A percentile compares a stretch with the other conserved stretches of the same genome.
These are phyloP conservation scores for Tragelaphus buxtoni DNA, from an alignment of 2,113 vertebrate species.

Conservation along the genomic window DNA sequence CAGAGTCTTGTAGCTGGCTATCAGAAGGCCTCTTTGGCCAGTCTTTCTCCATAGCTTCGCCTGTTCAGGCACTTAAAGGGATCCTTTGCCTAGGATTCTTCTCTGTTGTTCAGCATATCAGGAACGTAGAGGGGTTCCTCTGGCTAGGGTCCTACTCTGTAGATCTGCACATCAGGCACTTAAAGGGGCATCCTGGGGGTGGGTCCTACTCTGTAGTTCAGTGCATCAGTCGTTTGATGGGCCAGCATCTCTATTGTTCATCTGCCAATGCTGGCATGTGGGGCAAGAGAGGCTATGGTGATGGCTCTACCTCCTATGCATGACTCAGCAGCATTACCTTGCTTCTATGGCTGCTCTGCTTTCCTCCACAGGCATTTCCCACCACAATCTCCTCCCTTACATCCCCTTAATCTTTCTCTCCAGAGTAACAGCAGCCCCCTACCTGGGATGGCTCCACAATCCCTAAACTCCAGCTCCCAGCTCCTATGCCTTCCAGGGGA, in stretches of 20 bases:
- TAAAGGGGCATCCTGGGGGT: neutral
- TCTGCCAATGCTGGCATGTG: neutral
- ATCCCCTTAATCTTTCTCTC: rapidly evolving
- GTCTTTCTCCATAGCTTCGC: neutral
- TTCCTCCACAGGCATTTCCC: neutral
- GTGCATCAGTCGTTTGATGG: neutral
- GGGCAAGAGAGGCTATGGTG: neutral
- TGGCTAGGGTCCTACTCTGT: neutral
- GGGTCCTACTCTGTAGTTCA: neutral
- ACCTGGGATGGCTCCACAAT: neutral
- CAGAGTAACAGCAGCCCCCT: neutral
- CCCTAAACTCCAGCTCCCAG: neutral
- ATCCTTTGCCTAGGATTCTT: neutral
- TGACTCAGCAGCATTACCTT: neutral
- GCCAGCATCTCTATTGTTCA: neutral
- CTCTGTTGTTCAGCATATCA: neutral
- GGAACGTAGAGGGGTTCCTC: neutral
- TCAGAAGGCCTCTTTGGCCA: neutral
- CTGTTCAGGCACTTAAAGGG: neutral
- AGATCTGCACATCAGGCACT: neutral
- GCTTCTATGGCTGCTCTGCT: neutral
- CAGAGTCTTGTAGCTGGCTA: neutral
- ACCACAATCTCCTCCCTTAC: neutral
- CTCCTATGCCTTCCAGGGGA: neutral
- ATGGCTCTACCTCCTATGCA: rapidly evolving